Evolutionary conservation across 2,888 invertebrate species (phyloP).

Genomic region (Stramonita haemastoma): DNA sequence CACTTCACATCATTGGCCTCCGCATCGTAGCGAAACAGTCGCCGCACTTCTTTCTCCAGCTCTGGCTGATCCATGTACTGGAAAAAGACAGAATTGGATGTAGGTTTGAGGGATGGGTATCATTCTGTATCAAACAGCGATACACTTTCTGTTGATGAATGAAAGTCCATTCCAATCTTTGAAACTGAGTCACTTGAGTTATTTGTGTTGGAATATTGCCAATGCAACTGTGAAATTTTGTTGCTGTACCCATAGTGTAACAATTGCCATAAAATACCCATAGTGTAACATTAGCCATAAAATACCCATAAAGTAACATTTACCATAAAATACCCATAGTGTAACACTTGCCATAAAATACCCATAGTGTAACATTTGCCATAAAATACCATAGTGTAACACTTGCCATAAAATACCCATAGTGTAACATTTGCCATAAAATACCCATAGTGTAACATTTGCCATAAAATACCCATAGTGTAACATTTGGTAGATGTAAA

Average conservation of each 20-base stretch:
- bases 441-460: not conserved
- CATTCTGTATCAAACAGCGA: too few relatives aligned
- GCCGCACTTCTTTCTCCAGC: constrained; percentile 97
- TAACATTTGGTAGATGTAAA: not conserved
- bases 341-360: not conserved
- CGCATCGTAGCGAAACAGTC: constrained; percentile 91
- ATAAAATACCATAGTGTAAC: not conserved
- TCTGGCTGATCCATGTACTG: constrained; percentile 95
- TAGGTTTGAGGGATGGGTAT: not conserved
- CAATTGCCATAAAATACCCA: too few relatives aligned
- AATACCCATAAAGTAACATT: not conserved
- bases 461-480: not conserved
- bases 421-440: not conserved
- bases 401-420: not conserved
- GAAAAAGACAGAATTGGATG: not conserved
- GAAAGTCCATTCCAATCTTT: too few relatives aligned
- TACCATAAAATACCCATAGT: not conserved
- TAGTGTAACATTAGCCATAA: not conserved
- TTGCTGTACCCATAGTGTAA: not conserved
- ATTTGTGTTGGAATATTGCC: too few relatives aligned
- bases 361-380: not conserved
- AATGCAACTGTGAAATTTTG: too few relatives aligned
- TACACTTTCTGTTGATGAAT: too few relatives aligned
- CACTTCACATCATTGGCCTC: constrained; percentile 83
- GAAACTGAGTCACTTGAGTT: too few relatives aligned